A percentile compares a stretch with the other conserved stretches of the same genome.
Evolutionary conservation across 2,113 vertebrate genomes (phyloP).

Genomic region (Eptesicus fuscus): DNA sequence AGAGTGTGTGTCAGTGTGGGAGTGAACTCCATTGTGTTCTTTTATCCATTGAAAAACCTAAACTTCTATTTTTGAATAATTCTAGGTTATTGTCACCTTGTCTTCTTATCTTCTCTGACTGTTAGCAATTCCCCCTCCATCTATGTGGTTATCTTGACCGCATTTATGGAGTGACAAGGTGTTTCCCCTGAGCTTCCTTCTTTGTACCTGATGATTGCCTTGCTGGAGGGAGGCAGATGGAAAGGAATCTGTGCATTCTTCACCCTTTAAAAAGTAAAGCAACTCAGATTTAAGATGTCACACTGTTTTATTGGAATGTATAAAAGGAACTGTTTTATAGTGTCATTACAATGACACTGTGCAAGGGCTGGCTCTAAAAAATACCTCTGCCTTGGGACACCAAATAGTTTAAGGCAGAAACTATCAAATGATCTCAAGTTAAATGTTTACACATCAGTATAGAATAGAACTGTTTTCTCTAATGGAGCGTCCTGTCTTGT

Average conservation of each 20-base stretch:
- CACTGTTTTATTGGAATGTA: slow-evolving; percentile 74
- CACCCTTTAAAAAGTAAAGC: slow-evolving; percentile 72
- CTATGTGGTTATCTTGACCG: slow-evolving; percentile 55
- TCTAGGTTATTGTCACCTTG: slow-evolving; percentile 72
- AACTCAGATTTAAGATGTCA: slow-evolving; percentile 74
- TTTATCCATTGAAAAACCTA: neutral
- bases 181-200: slow-evolving; percentile 59
- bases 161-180: slow-evolving; percentile 48
- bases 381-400: slow-evolving; percentile 67
- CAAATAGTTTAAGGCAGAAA: slow-evolving; percentile 60
- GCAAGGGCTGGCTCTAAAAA: slow-evolving; percentile 64
- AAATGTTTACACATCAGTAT: slow-evolving; percentile 65
- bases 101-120: slow-evolving; percentile 48
- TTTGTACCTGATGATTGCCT: slow-evolving; percentile 67
- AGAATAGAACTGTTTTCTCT: slow-evolving; percentile 61
- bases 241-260: slow-evolving; percentile 61
- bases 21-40: neutral
- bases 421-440: slow-evolving; percentile 60
- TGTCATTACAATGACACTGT: slow-evolving; percentile 70
- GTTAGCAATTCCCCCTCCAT: slow-evolving; percentile 39
- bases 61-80: slow-evolving; percentile 50
- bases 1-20: neutral
- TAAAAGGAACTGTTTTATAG: slow-evolving; percentile 74
- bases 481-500: slow-evolving; percentile 12
- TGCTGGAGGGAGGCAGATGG: slow-evolving; percentile 49